Conservation (phyloP, 2,113 vertebrate species). For the Periophthalmodon schlosseri region DNA sequence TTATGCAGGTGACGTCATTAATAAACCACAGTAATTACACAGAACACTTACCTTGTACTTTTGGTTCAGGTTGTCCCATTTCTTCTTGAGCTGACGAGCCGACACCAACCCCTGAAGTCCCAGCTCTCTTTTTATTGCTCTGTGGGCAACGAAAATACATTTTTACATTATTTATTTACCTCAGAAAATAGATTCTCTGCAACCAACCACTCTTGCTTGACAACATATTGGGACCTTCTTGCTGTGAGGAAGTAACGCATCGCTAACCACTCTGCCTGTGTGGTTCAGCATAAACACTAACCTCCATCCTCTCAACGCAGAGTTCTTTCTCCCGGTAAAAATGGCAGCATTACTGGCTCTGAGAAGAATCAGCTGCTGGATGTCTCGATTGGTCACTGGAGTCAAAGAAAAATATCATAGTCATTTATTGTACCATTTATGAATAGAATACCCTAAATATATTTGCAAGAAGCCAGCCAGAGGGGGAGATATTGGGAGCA, state of each 20-base stretch:
- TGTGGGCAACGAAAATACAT: slow-evolving; percentile 10
- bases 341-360: slow-evolving; percentile 58
- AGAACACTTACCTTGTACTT: slow-evolving; percentile 60
- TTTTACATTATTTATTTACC: not conserved
- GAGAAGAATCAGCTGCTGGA: slow-evolving; percentile 60
- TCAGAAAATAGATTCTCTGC: too few species aligned
- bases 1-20: not conserved
- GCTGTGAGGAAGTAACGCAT: too few species aligned
- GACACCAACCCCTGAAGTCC: slow-evolving; percentile 62
- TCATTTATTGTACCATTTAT: not conserved
- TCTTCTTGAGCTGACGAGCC: slow-evolving; percentile 67
- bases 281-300: not conserved
- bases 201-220: too few species aligned
- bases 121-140: slow-evolving; percentile 66
- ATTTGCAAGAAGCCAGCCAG: too few species aligned
- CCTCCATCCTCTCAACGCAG: slow-evolving; percentile 67
- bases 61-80: slow-evolving; percentile 72
- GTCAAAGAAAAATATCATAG: not conserved
- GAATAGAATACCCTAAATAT: too few species aligned
- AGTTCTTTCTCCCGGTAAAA: slow-evolving; percentile 69
- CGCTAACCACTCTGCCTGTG: too few species aligned
- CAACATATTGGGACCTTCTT: too few species aligned
- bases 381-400: slow-evolving; percentile 61
- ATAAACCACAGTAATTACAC: not conserved
- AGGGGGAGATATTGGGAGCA: too few species aligned